These are phyloP conservation scores for Rhinoraja longicauda DNA, from an alignment of 2,797 vertebrate genomes.

Conservation along the genomic window DNA sequence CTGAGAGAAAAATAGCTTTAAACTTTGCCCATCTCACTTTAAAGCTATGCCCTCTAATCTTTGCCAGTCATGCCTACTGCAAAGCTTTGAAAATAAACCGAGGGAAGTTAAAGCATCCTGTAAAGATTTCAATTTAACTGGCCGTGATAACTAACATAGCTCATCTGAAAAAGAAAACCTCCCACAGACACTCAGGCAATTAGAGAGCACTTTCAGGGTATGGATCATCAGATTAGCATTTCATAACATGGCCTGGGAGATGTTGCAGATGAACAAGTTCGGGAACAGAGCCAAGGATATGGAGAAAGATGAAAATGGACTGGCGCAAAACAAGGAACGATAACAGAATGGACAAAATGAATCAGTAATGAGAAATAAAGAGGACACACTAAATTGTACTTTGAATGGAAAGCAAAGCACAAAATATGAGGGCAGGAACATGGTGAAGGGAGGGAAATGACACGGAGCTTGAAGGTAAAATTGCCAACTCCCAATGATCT, in stretches of 20 bases:
- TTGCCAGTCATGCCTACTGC: background rate
- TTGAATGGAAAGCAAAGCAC: background rate
- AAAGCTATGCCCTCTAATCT: too few relatives aligned
- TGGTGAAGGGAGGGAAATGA: background rate
- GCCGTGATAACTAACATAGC: background rate
- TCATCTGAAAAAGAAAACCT: background rate
- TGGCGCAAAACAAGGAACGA: too few relatives aligned
- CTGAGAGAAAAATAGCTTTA: too few relatives aligned
- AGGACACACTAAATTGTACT: background rate
- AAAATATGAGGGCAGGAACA: background rate
- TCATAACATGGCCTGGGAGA: background rate
- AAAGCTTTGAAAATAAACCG: background rate
- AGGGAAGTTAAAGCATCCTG: background rate
- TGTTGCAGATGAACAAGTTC: background rate
- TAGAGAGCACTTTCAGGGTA: background rate
- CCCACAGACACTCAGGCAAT: too few relatives aligned
- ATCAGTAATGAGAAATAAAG: background rate
- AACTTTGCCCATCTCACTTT: too few relatives aligned
- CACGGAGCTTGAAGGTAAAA: background rate
- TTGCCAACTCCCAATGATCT: background rate
- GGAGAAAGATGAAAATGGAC: too few relatives aligned
- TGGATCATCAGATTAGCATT: background rate
- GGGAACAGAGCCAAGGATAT: background rate
- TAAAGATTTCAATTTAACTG: background rate
- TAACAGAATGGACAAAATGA: background rate